A percentile compares a stretch with the other conserved stretches of the same genome.
Evolutionary conservation across 2,797 vertebrate species (phyloP).

Genomic region (Clamator glandarius): DNA sequence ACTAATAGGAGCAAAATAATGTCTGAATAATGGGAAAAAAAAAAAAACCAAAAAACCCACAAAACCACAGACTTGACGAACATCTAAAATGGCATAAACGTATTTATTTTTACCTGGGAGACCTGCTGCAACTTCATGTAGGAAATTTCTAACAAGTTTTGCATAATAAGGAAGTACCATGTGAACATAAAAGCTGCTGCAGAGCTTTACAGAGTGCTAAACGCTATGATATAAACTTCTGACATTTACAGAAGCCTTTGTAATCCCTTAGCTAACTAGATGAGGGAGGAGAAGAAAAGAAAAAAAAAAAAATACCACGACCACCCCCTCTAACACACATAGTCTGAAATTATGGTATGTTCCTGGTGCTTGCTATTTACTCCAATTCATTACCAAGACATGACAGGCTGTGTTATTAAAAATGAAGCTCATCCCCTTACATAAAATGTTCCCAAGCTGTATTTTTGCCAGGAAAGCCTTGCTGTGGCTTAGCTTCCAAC

Average conservation of each 20-base stretch:
- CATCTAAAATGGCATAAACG: background rate
- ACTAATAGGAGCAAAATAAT: conserved; percentile 2
- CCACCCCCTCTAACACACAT: no score
- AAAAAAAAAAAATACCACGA: background rate
- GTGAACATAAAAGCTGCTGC: background rate
- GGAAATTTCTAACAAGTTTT: background rate
- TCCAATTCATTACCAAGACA: background rate
- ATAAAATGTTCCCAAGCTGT: background rate
- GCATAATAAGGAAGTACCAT: background rate
- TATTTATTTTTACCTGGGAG: conserved; percentile 29
- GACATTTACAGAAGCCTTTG: background rate
- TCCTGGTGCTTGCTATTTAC: background rate
- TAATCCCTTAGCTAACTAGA: background rate
- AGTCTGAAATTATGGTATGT: background rate
- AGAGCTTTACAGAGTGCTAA: background rate
- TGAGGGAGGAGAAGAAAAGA: background rate
- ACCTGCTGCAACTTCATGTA: background rate
- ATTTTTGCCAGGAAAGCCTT: background rate
- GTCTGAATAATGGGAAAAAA: background rate
- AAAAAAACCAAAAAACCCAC: no score
- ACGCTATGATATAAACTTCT: background rate
- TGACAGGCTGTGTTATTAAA: conserved; percentile 1
- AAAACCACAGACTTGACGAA: background rate
- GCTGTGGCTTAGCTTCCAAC: background rate
- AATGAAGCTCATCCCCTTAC: background rate